phyloP scores from a whole-genome alignment of 2,888 invertebrate species.

The Herminia tarsipennalis region DNA sequence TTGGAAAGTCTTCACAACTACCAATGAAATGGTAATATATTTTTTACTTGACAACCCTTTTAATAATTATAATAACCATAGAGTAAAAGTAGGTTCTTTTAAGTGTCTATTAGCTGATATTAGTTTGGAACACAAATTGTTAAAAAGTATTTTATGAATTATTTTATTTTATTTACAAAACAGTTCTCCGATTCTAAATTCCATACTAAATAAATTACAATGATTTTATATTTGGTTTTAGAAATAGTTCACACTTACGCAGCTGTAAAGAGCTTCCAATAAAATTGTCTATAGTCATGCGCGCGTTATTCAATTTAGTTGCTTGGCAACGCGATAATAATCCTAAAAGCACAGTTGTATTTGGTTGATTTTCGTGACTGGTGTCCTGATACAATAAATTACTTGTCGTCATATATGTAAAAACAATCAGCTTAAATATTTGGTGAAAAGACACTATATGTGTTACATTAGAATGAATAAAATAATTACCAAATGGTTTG shows the following conservation, averaged over 20 bases:
- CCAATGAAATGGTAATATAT: slow-evolving; percentile 5
- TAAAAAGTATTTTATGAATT: too few relatives aligned
- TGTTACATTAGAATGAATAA: too few relatives aligned
- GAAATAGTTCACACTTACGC: too few relatives aligned
- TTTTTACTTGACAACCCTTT: slow-evolving; percentile 11
- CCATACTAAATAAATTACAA: too few relatives aligned
- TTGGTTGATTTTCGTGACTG: slow-evolving; percentile 39
- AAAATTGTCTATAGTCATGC: slow-evolving; percentile 46
- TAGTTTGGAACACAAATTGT: too few relatives aligned
- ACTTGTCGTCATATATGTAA: slow-evolving; percentile 11
- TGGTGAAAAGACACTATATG: too few relatives aligned
- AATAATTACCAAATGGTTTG: neutral
- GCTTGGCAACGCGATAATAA: slow-evolving; percentile 69
- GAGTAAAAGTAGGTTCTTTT: neutral
- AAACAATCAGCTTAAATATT: too few relatives aligned
- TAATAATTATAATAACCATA: slow-evolving; percentile 15
- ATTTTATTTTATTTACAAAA: too few relatives aligned
- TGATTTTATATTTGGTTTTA: too few relatives aligned
- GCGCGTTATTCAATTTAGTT: slow-evolving; percentile 80
- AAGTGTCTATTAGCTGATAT: too few relatives aligned
- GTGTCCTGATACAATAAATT: slow-evolving; percentile 32
- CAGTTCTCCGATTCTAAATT: too few relatives aligned
- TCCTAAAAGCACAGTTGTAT: slow-evolving; percentile 61
- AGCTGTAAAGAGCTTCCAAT: slow-evolving; percentile 5
- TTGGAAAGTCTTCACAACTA: too few relatives aligned